These are phyloP conservation scores for Oreochromis aureus DNA, from an alignment of 2,113 vertebrate genomes.

Conservation along the genomic window DNA sequence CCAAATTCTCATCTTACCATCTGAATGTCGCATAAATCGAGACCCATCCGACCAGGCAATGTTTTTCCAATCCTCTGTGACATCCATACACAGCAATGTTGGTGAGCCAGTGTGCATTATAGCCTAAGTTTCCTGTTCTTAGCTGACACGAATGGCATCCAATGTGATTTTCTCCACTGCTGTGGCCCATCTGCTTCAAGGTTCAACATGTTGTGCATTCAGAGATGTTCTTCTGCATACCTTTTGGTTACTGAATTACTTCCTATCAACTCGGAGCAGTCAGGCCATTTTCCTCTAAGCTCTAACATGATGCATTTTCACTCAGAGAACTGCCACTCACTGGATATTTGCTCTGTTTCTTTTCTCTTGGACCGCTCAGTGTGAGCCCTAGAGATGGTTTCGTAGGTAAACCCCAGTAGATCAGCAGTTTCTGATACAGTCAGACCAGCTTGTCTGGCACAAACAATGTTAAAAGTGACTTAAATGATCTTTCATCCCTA, in stretches of 20 bases:
- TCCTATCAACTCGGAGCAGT: background rate
- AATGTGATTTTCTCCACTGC: background rate
- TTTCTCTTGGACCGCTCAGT: background rate
- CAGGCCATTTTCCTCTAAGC: background rate
- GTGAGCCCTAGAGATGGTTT: background rate
- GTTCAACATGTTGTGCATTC: background rate
- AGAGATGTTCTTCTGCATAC: background rate
- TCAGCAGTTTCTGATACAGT: background rate
- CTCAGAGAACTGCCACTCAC: background rate
- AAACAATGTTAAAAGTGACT: background rate
- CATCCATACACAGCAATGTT: background rate
- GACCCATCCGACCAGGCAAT: background rate
- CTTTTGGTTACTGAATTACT: background rate
- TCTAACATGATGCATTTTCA: background rate
- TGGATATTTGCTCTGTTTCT: background rate
- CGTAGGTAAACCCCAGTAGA: background rate
- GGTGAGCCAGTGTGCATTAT: background rate
- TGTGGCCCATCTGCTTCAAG: background rate
- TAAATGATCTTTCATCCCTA: background rate
- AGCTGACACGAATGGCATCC: background rate
- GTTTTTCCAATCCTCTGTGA: background rate
- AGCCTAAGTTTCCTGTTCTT: background rate
- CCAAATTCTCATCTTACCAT: background rate
- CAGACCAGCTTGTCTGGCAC: background rate
- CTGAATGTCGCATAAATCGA: background rate